Evolutionary conservation across 2,888 invertebrate genomes (phyloP), one percentile per base, ranked within the genome.

Genomic region (Polydrusus cervinus): DNA sequence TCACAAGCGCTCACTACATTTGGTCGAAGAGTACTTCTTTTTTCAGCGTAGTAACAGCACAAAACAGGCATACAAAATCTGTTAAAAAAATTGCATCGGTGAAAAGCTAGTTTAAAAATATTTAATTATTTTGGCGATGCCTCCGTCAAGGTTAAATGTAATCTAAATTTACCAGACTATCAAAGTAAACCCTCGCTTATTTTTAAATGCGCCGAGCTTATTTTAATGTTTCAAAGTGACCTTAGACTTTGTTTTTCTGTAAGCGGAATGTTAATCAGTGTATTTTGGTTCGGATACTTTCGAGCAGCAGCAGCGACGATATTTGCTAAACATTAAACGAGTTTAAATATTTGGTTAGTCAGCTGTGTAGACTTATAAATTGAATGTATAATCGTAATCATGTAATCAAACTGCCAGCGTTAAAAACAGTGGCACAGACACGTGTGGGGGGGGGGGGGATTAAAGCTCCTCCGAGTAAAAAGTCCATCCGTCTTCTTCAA

Each of bases 171-270:
- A 65, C 49, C 65, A 65, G 65, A 45, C 51, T 49, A 49, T 34
- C 64, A 38, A 60, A 18, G 18, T 20, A 40, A 67, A 53, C 55
- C 65, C 38, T 34, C 25, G 65, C 64, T 45, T 74, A 74, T 74
- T 74, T 74, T 69, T 74, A 74, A 74, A 74, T 69, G 34, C 49
- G 74, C 38, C 64, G 69, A 30, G 74, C 69, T 69, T 68, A 73
- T 73, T 73, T 73, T 68, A 61, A 74, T 65, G 74, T 69, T 69
- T 53, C 71, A 72, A 71, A 76, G 65, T 72, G 75, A 76, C 75
- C 75, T 75, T 75, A 75, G 72, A 76, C 75, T 76, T 76, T 76
- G 75, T 76, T 76, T 76, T 76, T 68, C 72, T 76, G 68, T 76
- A 76, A 76, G 64, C 68, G 75, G 75, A 76, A 76, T 76, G 75